Evolutionary conservation across 1,140 invertebrate species (phyloP), one percentile per base, ranked within the genome.

Genomic region (Drosophila grimshawi): DNA sequence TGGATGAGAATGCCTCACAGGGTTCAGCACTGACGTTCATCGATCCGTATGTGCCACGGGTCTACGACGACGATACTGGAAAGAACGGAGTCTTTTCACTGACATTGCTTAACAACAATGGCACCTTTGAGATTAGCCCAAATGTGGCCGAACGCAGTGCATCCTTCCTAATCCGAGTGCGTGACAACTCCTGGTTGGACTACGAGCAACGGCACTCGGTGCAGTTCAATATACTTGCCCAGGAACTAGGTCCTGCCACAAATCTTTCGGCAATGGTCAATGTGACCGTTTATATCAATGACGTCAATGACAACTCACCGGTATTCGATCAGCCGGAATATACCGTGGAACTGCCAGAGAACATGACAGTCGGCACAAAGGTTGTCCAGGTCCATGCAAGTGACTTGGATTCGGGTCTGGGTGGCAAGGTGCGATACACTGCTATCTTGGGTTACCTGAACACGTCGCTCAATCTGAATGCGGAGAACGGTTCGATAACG

Each of bases 241-340:
- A 96, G 93, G 96, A 97, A 92, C 92, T 97, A 37, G 95, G 95
- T 39, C 95, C 96, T 61, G 94, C 94, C 49, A 96, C 95, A 6
- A 96, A 96, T 92, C 93, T 96, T 49, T 96, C 96, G 19, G 94
- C 95, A 1, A 94, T 93, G 43, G 95, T 96, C 0, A 95, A 96
- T 65, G 95, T 98, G 0, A 96, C 95, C 0, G 95, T 98, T 2
- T 95, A 96, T 81, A 93, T 99, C 11, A 94, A 96, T 64, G 98
- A 99, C 92, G 94, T 97, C 3, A 99, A 99, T 88, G 98, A 99
- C 86, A 98, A 98, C 93, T 93, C 95, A 3, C 98, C 98, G 0
- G 93, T 95, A 55, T 99, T 99, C 91, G 93, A 95, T 5, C 93
- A 96, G 72, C 86, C 95, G 10, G 92, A 94, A 0, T 99, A 98